Evolutionary conservation across 2,888 invertebrate genomes (phyloP).

Genomic region (Phengaris arion): DNA sequence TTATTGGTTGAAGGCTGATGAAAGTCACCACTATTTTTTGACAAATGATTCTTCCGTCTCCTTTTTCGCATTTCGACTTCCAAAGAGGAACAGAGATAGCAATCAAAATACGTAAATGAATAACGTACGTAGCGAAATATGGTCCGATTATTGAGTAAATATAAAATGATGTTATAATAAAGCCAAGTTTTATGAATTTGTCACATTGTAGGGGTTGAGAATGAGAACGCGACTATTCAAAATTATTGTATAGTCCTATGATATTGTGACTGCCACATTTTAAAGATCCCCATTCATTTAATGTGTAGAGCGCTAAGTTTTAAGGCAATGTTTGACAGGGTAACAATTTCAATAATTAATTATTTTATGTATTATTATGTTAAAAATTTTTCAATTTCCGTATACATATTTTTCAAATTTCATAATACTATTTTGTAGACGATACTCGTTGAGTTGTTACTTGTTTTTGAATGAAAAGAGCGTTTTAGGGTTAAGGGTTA

Average conservation of each 20-base stretch:
- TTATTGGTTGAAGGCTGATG: constrained; percentile 74
- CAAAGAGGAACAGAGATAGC: constrained; percentile 44
- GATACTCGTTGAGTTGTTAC: too few relatives aligned
- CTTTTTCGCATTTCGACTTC: constrained; percentile 42
- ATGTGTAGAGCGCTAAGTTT: too few relatives aligned
- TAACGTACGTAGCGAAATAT: constrained; percentile 69
- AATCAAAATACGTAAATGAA: constrained; percentile 51
- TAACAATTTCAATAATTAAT: too few relatives aligned
- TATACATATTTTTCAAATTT: too few relatives aligned
- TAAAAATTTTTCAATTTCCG: too few relatives aligned
- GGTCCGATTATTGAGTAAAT: constrained; percentile 66
- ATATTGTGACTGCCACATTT: neutral
- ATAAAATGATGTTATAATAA: constrained; percentile 69
- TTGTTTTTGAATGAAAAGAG: too few relatives aligned
- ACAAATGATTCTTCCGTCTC: constrained; percentile 53
- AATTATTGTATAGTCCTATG: constrained; percentile 45
- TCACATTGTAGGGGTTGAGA: constrained; percentile 45
- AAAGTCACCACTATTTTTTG: constrained; percentile 67
- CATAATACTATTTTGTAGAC: too few relatives aligned
- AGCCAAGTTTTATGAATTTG: constrained; percentile 57
- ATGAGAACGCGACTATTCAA: neutral
- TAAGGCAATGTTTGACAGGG: too few relatives aligned
- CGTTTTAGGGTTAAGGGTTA: too few relatives aligned
- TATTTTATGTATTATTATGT: too few relatives aligned
- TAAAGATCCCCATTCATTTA: neutral